Conservation (phyloP, 2,888 invertebrate species). For the Mamestra brassicae region DNA sequence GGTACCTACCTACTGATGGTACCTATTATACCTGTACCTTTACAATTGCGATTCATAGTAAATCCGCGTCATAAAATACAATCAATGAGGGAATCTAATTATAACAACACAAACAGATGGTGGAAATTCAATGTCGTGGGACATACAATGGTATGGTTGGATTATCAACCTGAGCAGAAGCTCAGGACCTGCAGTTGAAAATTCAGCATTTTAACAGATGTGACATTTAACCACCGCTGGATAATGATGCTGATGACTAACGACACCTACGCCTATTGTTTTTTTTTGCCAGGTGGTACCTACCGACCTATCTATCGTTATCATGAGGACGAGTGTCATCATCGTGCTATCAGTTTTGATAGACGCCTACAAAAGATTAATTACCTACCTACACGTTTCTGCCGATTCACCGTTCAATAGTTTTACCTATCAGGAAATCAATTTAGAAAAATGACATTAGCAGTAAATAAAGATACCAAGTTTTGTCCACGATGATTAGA, state of each 20-base stretch:
- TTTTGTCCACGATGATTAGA: not conserved
- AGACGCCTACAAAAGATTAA: not conserved
- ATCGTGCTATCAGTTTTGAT: constrained; percentile 2
- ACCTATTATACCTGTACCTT: not conserved
- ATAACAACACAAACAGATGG: not conserved
- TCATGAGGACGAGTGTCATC: constrained; percentile 9
- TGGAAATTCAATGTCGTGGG: not conserved
- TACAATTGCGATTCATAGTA: constrained; percentile 8
- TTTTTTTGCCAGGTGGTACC: constrained; percentile 2
- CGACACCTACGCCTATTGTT: not conserved
- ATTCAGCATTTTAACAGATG: not conserved
- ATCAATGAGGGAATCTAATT: constrained; percentile 19
- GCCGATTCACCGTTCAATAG: not conserved
- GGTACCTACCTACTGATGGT: too few relatives aligned
- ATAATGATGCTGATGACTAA: not conserved
- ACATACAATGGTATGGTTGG: not conserved
- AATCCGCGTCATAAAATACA: not conserved
- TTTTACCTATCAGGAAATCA: constrained; percentile 17
- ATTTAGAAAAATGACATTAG: constrained; percentile 1
- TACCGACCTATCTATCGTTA: constrained; percentile 2
- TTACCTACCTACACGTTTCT: constrained; percentile 7
- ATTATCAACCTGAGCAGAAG: not conserved
- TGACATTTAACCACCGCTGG: not conserved
- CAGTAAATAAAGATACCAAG: not conserved
- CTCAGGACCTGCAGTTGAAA: not conserved